Conservation (phyloP, 2,797 vertebrate genomes). For the Ceryle rudis region DNA sequence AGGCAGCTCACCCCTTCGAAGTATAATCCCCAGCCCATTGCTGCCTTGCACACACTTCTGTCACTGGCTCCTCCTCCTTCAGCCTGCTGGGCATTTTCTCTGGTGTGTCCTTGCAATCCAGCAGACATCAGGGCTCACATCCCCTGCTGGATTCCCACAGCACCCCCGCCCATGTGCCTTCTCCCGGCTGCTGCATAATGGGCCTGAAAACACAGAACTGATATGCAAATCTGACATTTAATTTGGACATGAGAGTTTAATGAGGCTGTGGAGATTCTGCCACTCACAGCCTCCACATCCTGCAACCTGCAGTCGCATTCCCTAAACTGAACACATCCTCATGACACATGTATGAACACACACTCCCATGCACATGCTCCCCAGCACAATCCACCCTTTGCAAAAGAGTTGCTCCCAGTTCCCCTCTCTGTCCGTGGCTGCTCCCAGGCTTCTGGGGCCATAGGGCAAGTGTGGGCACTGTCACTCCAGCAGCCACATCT, state of each 20-base stretch:
- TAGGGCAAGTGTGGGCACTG: background rate
- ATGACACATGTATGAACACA: background rate
- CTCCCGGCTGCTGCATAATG: background rate
- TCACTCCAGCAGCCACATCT: background rate
- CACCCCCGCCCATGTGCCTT: background rate
- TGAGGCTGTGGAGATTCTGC: constrained; percentile 58
- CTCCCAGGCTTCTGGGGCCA: background rate
- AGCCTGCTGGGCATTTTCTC: background rate
- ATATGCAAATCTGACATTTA: constrained; percentile 75
- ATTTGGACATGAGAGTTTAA: constrained; percentile 66
- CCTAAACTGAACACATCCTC: background rate
- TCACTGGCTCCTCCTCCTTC: background rate
- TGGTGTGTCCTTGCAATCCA: background rate
- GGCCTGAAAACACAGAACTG: background rate
- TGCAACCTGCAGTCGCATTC: background rate
- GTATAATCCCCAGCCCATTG: background rate
- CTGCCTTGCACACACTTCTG: background rate
- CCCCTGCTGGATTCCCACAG: background rate
- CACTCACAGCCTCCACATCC: constrained; percentile 53
- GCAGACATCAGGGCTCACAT: background rate
- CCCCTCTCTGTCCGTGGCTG: accelerated
- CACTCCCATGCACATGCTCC: background rate
- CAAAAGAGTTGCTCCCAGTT: background rate
- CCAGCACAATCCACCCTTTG: background rate
- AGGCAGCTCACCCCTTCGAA: background rate